Evolutionary conservation across 2,113 vertebrate genomes (phyloP), one percentile per base, ranked within the genome.

Genomic region (Alosa alosa): DNA sequence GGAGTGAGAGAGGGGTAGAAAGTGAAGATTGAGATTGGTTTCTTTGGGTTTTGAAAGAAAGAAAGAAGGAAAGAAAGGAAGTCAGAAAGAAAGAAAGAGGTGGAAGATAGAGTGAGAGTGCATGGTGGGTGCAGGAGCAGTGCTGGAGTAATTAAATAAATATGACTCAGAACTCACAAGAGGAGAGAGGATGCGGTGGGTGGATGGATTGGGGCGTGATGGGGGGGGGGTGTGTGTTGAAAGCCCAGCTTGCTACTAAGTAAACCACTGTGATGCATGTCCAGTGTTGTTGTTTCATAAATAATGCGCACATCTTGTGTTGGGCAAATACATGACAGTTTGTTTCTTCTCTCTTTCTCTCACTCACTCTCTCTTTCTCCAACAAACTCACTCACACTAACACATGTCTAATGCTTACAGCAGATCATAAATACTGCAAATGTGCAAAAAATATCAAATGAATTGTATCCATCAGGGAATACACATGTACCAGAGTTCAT

Each of bases 221-320:
- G 6, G 20, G 22, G 13, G 64, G 13, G 25, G 64, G 50, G n/a
- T 41, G 84, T 45, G 85, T 86, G 31, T 60, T 81, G 13, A 72
- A 72, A 72, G 64, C 64, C 9, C 64, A 13, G 64, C 10, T 11
- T 11, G 10, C 10, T 31, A 36, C n/a, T 31, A 13, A 72, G 25
- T 4, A 22, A 39, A 55, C 39, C 49, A 2, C 81, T 52, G 5
- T 64, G 64, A 85, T 90, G 86, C 84, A 45, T 84, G 83, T 84
- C 87, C 60, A 84, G 85, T 39, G 4, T 84, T 0, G n/a, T 22
- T 25, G 31, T 81, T 52, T 87, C 75, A 89, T 90, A 81, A 88
- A 87, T 84, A 50, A 87, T 90, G 87, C 15, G 50, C 1, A 39
- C 83, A 20, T 17, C 44, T 39, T 55, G 44, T 60, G 52, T 86